Conservation (phyloP, 2,113 vertebrate genomes). For the Serilophus lunatus region DNA sequence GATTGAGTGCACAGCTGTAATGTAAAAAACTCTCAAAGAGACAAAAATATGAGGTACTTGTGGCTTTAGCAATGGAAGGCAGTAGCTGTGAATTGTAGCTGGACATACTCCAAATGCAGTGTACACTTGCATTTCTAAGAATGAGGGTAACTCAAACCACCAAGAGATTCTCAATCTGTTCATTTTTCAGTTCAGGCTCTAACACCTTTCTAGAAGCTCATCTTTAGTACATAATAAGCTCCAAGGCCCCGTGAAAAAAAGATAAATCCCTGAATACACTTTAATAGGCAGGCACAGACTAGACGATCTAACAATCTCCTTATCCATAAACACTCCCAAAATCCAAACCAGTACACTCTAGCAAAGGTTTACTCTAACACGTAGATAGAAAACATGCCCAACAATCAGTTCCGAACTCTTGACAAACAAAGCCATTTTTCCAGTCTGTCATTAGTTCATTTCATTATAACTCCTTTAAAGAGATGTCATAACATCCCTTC, state of each 20-base stretch:
- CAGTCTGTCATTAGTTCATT: neutral
- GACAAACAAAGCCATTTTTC: neutral
- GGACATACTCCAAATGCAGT: neutral
- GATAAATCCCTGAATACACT: too few species aligned
- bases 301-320: too few species aligned
- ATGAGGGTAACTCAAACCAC: conserved; percentile 9
- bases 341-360: too few species aligned
- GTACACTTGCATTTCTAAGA: conserved; percentile 35
- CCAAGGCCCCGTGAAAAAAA: neutral
- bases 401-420: neutral
- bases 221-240: neutral
- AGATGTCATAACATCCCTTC: neutral
- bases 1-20: neutral
- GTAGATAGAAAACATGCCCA: neutral
- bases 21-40: neutral
- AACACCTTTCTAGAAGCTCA: neutral
- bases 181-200: neutral
- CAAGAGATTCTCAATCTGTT: conserved; percentile 57
- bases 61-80: neutral
- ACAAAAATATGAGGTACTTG: neutral
- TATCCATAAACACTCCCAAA: too few species aligned
- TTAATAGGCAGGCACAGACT: too few species aligned
- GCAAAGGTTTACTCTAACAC: neutral
- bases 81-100: conserved; percentile 10
- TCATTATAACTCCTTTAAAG: neutral